Conservation (phyloP, 2,113 vertebrate species). For the Cynocephalus volans region DNA sequence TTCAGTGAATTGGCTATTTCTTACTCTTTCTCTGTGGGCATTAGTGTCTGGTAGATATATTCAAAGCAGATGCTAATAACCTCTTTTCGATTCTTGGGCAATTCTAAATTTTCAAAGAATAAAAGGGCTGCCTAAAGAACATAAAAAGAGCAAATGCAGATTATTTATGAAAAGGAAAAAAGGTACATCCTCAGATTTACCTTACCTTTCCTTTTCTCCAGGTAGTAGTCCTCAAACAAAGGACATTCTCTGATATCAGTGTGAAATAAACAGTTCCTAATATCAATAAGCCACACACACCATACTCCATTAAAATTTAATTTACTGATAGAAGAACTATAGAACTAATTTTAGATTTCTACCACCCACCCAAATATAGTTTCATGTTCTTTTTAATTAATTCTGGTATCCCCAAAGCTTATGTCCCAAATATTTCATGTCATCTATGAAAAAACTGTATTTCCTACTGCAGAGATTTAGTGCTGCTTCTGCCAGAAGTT, state of each 20-base stretch:
- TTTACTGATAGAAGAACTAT: constrained; percentile 34
- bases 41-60: constrained; percentile 15
- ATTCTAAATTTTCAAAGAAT: constrained; percentile 61
- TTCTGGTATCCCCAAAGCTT: constrained; percentile 60
- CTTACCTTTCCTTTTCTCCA: not conserved
- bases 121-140: constrained; percentile 25
- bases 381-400: constrained; percentile 80
- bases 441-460: constrained; percentile 70
- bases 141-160: constrained; percentile 21
- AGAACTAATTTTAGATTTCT: constrained; percentile 70
- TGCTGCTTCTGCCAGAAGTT: constrained; percentile 74
- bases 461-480: constrained; percentile 64
- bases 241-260: constrained; percentile 8
- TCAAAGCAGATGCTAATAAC: constrained; percentile 55
- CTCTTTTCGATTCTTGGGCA: constrained; percentile 55
- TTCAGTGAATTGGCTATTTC: not conserved
- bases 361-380: constrained; percentile 58
- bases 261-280: not conserved
- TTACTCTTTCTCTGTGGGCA: constrained; percentile 36
- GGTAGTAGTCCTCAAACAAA: constrained; percentile 15
- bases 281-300: not conserved
- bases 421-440: constrained; percentile 54
- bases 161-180: constrained; percentile 17
- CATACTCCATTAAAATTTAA: not conserved
- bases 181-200: not conserved